Evolutionary conservation across 35 echinoderm and acorn worm species (phyloP), one percentile per base, ranked within the genome.

Genomic region (Ptychodera flava): DNA sequence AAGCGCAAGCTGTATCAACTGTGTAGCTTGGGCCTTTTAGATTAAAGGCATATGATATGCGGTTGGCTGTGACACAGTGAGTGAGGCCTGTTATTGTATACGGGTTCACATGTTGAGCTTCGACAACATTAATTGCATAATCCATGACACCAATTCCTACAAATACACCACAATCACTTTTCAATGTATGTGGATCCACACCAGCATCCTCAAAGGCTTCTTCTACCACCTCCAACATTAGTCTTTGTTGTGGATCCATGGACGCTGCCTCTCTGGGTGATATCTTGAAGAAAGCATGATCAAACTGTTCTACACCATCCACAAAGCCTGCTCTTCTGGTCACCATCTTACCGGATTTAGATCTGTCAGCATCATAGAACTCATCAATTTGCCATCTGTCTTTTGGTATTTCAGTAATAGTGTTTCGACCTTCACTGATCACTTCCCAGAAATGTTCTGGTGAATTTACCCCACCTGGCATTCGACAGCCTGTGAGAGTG

Each of bases 201-300:
- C 95, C 95, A 35, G 92, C 90, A 80, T 97, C 94, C 78, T 97
- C 94, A 33, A 97, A 97, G 37, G 94, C 94, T 85, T 97, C 94
- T 36, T 91, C 87, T 36, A 86, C 88, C 16, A 97, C 94, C 85
- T 97, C 95, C 53, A 97, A 82, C 2, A 97, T 83, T 81, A 88
- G 85, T 22, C 95, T 85, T 77, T 97, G 95, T 77, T 97, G 95
- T 12, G 95, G 95, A 35, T 97, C 95, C 82, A 97, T 87, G 0
- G 91, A 93, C 16, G 91, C 86, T 35, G 95, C 95, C 76, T 97
- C 95, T 79, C 89, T 85, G 33, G 95, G 95, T 15, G 95, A 93
- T 31, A 91, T 93, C 88, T 89, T 93, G 86, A 97, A 97, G 86
- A 97, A 97, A 0, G 88, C 37, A 77, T 97, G 93, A 75, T 97